Conservation (phyloP, 2,797 vertebrate species). For the Rousettus madagascariensis region DNA sequence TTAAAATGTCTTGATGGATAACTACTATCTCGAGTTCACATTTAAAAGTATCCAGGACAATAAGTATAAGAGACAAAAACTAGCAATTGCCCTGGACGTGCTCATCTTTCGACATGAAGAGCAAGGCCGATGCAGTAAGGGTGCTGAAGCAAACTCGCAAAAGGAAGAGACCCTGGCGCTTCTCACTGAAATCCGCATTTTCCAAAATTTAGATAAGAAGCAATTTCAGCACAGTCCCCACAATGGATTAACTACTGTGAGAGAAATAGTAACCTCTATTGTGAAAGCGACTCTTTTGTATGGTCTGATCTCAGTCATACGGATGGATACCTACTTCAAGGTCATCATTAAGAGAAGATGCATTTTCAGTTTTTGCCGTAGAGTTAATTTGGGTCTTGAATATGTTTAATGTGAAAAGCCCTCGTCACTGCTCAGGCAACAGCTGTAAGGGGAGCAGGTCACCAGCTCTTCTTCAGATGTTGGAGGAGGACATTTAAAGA, state of each 20-base stretch:
- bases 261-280: not conserved
- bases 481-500: not conserved
- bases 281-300: not conserved
- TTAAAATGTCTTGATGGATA: not conserved
- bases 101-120: not conserved
- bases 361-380: not conserved
- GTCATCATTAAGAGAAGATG: not conserved
- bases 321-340: fast-evolving
- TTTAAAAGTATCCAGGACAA: not conserved
- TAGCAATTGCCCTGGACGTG: not conserved
- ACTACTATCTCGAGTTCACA: not conserved
- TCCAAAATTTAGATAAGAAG: not conserved
- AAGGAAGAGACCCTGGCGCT: not conserved
- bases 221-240: not conserved
- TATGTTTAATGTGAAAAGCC: not conserved
- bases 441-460: not conserved
- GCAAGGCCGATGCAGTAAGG: not conserved
- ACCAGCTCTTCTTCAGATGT: not conserved
- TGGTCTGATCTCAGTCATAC: not conserved
- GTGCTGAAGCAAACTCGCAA: not conserved
- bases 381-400: not conserved
- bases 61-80: not conserved
- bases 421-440: not conserved
- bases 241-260: not conserved
- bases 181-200: not conserved